Base-by-base conservation (phyloP, 2,888 invertebrate species). In the Patella pellucida region DNA sequence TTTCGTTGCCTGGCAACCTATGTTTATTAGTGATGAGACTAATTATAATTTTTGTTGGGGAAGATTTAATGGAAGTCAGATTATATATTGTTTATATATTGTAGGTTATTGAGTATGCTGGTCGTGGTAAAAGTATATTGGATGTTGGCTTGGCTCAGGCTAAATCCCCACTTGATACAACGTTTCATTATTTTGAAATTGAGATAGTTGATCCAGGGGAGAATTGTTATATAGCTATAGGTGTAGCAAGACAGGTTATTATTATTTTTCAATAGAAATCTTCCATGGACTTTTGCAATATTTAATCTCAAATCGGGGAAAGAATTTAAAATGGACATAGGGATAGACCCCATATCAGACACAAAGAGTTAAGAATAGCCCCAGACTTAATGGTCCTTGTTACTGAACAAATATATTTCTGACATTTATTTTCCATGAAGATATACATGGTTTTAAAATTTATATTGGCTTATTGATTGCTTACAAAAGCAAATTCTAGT, bases 61-160 rank as follows among this genome's bases (percentile, higher is more conserved):
- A 9, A 41, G 41, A 9, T 41, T 41, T 9, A 41, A 41, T 41
- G 41, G 9, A 41, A 41, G 41, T 41, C 41, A 41, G 9, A 41
- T 41, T 41, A 69, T 23, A 27, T 69, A 3, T 14, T 73, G 52
- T 72, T 52, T 77, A 23, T 62, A 23, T 67, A 72, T 83, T 85
- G 19, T 84, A 92, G 92, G 84, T 91, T 56, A 83, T 93, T 76
- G 92, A 92, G 83, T 93, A 93, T 83, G 90, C 90, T 74, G 93
- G 93, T 11, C 86, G 91, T 78, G 92, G 92, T 1, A 92, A 92
- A 82, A 92, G 91, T 76, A 92, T 92, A 67, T 89, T 91, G 72
- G 92, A 93, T 85, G 92, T 92, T 71, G 93, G 93, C 9, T 88
- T 93, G 79, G 93, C 93, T 56, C 92, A 92, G 85, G 92, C 92